Percentiles rank a stretch among this genome's conserved stretches.
phyloP scores from a whole-genome alignment of 2,888 invertebrate species.

The Campoplex nolae region DNA sequence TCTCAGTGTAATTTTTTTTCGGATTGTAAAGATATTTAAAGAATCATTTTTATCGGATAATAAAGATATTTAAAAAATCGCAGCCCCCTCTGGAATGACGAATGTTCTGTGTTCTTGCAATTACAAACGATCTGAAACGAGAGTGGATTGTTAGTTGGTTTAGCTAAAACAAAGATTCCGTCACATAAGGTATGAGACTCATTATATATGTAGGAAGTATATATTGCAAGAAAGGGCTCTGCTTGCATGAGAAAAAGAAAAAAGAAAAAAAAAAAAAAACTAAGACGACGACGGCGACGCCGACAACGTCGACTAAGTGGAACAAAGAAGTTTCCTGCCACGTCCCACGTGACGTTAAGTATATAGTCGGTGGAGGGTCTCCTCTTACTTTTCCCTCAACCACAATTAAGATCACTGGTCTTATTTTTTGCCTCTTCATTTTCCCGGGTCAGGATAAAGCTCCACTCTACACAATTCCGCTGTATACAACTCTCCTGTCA shows the following conservation, averaged over 20 bases:
- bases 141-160: no score
- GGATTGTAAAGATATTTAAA: no score
- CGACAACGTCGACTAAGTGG: slow-evolving; percentile 35
- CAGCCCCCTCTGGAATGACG: no score
- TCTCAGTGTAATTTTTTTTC: no score
- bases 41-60: no score
- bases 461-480: slow-evolving; percentile 1
- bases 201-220: not conserved
- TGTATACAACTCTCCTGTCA: not conserved
- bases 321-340: slow-evolving; percentile 49
- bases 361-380: slow-evolving; percentile 34
- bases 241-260: slow-evolving; percentile 17
- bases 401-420: slow-evolving; percentile 31
- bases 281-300: slow-evolving; percentile 31
- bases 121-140: no score
- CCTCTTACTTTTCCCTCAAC: slow-evolving; percentile 46
- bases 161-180: no score
- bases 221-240: slow-evolving; percentile 8
- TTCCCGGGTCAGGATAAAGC: slow-evolving; percentile 43
- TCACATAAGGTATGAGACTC: not conserved
- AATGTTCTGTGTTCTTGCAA: no score
- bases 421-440: slow-evolving; percentile 52
- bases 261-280: slow-evolving; percentile 1
- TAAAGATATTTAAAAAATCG: no score
- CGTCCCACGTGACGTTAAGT: slow-evolving; percentile 46